Evolutionary conservation across 30 jellyfish, hydroid and myxozoan species (phyloP).

Genomic region (Phacellophora camtschatica): DNA sequence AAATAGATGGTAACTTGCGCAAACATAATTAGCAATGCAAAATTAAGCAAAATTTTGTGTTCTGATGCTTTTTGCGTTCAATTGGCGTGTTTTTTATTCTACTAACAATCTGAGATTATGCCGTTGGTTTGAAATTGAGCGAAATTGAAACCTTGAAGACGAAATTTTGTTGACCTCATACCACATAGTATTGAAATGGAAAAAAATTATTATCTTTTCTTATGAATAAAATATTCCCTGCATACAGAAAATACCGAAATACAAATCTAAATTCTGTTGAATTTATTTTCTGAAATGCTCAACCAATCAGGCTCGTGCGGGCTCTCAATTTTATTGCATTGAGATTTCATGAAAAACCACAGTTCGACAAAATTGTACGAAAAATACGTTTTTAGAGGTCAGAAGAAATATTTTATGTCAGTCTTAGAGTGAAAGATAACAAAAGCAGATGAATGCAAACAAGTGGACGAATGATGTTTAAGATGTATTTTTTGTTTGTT

Average conservation of each 20-base stretch:
- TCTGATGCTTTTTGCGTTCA: no score
- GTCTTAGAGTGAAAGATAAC: not conserved
- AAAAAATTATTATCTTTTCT: conserved; percentile 5
- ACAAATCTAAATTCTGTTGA: not conserved
- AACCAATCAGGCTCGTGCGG: conserved; percentile 52
- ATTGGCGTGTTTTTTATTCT: not conserved
- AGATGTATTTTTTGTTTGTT: conserved; percentile 5
- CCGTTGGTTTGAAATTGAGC: conserved; percentile 8
- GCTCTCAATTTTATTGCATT: conserved; percentile 44
- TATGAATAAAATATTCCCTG: conserved; percentile 17
- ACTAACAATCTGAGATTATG: not conserved
- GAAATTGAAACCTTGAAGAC: not conserved
- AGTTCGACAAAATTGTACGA: not conserved
- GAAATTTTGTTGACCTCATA: conserved; percentile 1
- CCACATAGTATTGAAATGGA: conserved; percentile 6
- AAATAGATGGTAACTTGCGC: no score
- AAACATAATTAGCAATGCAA: not conserved
- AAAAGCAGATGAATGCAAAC: conserved; percentile 8
- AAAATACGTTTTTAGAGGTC: not conserved
- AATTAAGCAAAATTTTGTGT: not conserved
- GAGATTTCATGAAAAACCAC: conserved; percentile 1
- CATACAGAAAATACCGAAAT: conserved; percentile 18
- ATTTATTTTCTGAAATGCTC: not conserved
- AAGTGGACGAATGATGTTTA: conserved; percentile 17
- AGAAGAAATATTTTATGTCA: not conserved